Percentiles rank a stretch among this genome's conserved stretches.
Evolutionary conservation across 2,113 vertebrate genomes (phyloP).

Genomic region (Salvator merianae): DNA sequence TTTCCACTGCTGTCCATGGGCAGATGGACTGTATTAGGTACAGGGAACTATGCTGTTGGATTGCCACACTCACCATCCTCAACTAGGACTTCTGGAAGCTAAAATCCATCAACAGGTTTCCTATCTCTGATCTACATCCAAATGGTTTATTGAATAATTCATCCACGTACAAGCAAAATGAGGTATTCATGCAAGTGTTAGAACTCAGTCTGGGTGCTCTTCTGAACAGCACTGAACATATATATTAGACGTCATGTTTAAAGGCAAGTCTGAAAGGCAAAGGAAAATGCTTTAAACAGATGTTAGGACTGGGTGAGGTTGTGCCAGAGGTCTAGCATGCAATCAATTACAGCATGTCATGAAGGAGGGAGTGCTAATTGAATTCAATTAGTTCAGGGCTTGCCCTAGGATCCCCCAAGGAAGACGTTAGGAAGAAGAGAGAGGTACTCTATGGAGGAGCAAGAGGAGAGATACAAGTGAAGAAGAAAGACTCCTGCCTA

Average conservation of each 20-base stretch:
- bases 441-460: constrained; percentile 2
- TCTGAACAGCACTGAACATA: not conserved
- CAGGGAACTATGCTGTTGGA: too few species aligned
- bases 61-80: too few species aligned
- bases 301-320: not conserved
- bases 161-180: not conserved
- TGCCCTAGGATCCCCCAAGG: constrained; percentile 22
- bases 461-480: not conserved
- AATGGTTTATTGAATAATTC: not conserved
- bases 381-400: constrained; percentile 36
- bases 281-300: constrained; percentile 25
- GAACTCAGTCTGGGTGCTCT: not conserved
- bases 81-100: too few species aligned
- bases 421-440: constrained; percentile 13
- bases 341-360: constrained; percentile 16
- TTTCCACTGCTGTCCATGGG: not conserved
- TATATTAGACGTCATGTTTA: not conserved
- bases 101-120: too few species aligned
- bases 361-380: constrained; percentile 32
- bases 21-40: not conserved
- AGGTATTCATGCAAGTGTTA: not conserved
- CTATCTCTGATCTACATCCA: too few species aligned
- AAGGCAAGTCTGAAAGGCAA: not conserved
- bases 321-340: not conserved
- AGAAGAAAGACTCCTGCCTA: not conserved